Conservation (phyloP, 2,888 invertebrate genomes). For the Plagiodera versicolora region DNA sequence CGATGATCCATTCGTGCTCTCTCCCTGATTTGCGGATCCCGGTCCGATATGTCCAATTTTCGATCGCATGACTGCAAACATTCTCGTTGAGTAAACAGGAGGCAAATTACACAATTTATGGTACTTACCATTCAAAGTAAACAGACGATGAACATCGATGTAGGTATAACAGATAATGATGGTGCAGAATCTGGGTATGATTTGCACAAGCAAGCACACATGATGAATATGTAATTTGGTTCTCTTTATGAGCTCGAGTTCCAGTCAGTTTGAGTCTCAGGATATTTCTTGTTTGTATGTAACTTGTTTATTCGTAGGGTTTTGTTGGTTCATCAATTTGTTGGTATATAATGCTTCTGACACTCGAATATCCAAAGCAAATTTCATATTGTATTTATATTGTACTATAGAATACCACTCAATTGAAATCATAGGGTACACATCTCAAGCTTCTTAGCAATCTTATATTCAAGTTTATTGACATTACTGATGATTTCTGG, state of each 20-base stretch:
- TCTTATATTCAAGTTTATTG: too few species aligned
- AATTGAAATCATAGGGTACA: too few species aligned
- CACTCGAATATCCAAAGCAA: too few species aligned
- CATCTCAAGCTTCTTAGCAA: too few species aligned
- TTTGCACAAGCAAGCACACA: slow-evolving; percentile 46
- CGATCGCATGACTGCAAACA: slow-evolving; percentile 33
- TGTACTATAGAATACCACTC: too few species aligned
- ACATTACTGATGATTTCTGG: too few species aligned
- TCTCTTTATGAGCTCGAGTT: slow-evolving; percentile 20
- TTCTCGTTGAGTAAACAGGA: slow-evolving; percentile 38
- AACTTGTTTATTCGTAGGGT: too few species aligned
- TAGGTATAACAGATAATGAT: slow-evolving; percentile 46
- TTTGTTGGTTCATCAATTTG: too few species aligned
- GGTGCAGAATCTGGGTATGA: slow-evolving; percentile 40
- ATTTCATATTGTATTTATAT: too few species aligned
- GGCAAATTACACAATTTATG: slow-evolving; percentile 38
- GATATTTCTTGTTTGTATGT: too few species aligned
- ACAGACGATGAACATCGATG: slow-evolving; percentile 39
- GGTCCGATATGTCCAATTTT: slow-evolving; percentile 35
- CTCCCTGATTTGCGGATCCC: slow-evolving; percentile 3
- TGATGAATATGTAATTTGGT: slow-evolving; percentile 44
- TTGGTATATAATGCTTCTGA: too few species aligned
- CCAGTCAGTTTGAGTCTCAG: not conserved
- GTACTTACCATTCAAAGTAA: slow-evolving; percentile 40
- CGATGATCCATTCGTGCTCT: not conserved